Evolutionary conservation across 2,888 invertebrate genomes (phyloP), one percentile per base, ranked within the genome.

Genomic region (Arge pagana): DNA sequence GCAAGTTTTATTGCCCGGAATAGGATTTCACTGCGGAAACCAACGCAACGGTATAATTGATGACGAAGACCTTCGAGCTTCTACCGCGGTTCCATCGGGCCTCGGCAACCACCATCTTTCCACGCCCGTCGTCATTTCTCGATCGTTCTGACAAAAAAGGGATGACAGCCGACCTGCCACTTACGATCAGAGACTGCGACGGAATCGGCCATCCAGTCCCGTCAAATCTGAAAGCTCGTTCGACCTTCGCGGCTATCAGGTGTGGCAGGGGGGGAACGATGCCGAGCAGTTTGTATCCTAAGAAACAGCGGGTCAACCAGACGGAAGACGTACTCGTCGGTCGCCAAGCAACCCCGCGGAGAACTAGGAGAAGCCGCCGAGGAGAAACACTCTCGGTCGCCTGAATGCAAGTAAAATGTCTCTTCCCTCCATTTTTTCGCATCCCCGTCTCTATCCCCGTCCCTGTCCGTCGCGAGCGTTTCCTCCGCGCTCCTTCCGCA

Each of bases 231-330:
- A 45, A n/a, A 45, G 35, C 45, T 45, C 45, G 35, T 45, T 23
- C 15, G 11, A 33, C 10, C 23, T 23, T 45, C 33, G 21, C 33
- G 23, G 33, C 33, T 23, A 45, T 6, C 8, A 23, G 3, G 18
- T n/a, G 21, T 13, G 31, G n/a, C 10, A 42, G 39, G 42, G 55
- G 55, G 60, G 60, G 56, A 54, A 60, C 56, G 61, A 60, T 60
- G 58, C 62, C 65, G 60, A 59, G 51, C 58, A 63, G 62, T 66
- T 58, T 61, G 62, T 64, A 64, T 66, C 64, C 63, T 65, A 64
- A 67, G 68, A 69, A 70, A 65, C 67, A 64, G 61, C 64, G 63
- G 67, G 70, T 68, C 67, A 68, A 63, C 66, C 63, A 68, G 65
- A 70, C 65, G 67, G 67, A 70, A 67, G 67, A 63, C 66, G n/a